Base-by-base conservation (phyloP, 2,113 vertebrate species). In the Poeciliopsis prolifica region DNA sequence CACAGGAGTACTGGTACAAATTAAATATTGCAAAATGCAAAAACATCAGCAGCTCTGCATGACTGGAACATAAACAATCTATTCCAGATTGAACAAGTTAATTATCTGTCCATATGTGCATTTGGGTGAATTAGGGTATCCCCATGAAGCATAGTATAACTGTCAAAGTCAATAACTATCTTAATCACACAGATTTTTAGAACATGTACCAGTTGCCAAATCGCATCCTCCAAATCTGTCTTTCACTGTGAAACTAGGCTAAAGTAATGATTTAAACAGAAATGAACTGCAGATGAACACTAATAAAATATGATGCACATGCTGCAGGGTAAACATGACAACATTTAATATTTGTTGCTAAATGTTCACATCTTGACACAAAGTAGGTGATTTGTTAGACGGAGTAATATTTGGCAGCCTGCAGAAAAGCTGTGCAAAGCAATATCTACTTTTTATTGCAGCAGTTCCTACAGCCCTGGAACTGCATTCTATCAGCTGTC, bases 101-200 rank as follows among this genome's bases (percentile, higher is more conserved):
- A 70, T 80, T 82, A 68, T 71, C 58, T n/a, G 70, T 77, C 88
- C 91, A 93, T 87, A 93, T 93, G 91, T 87, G 83, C 70, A 80
- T 90, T 91, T 86, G 85, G 84, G 64, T 77, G 65, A 72, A 74
- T 80, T 72, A 80, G 78, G 86, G 74, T 84, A 87, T 86, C 76
- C 75, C 85, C 68, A 84, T 83, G 78, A 89, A 90, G 91, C 70
- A 89, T 66, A 66, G 72, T 90, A 91, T 85, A 88, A 78, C 82
- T 88, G 92, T 92, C 92, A 86, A 73, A 84, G 87, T 87, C 77
- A 76, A 69, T 85, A 74, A 86, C 69, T 60, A 40, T 88, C 78
- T 88, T 84, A 89, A 88, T 88, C 85, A 83, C 65, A 75, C 37
- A 65, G 65, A 85, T 76, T 85, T 82, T 67, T 83, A 81, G 77